Conservation (phyloP, 2,888 invertebrate species). For the Drosophila yooni region DNA sequence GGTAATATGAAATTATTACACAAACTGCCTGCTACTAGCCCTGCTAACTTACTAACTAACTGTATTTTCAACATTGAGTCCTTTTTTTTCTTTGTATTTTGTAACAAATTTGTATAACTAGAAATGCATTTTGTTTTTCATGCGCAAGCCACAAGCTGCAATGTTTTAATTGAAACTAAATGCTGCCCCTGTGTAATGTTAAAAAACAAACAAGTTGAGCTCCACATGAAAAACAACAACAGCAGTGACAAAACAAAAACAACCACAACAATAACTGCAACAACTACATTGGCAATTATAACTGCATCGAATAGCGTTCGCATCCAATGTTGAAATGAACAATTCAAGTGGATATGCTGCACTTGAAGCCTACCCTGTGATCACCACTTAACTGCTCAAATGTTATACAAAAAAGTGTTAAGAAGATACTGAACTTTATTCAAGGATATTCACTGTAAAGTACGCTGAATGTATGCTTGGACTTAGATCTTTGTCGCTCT, state of each 20-base stretch:
- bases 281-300: constrained; percentile 65
- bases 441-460: not conserved
- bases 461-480: not conserved
- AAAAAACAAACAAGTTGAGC: constrained; percentile 64
- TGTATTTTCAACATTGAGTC: constrained; percentile 27
- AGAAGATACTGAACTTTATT: not conserved
- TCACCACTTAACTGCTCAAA: not conserved
- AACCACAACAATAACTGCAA: constrained; percentile 23
- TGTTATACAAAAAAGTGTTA: not conserved
- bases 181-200: constrained; percentile 75
- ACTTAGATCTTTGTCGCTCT: not conserved
- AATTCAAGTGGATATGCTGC: not conserved
- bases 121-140: constrained; percentile 53
- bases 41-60: constrained; percentile 22
- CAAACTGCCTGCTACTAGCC: constrained; percentile 18
- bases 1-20: constrained; percentile 59
- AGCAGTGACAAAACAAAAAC: constrained; percentile 15
- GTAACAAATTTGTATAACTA: constrained; percentile 42
- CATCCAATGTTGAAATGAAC: constrained; percentile 18
- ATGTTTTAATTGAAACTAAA: constrained; percentile 81
- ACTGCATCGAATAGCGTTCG: constrained; percentile 66
- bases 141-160: constrained; percentile 71
- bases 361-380: not conserved
- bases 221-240: not conserved
- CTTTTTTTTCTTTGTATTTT: constrained; percentile 19